Conservation (phyloP, 2,113 vertebrate genomes). For the Tragelaphus buxtoni region DNA sequence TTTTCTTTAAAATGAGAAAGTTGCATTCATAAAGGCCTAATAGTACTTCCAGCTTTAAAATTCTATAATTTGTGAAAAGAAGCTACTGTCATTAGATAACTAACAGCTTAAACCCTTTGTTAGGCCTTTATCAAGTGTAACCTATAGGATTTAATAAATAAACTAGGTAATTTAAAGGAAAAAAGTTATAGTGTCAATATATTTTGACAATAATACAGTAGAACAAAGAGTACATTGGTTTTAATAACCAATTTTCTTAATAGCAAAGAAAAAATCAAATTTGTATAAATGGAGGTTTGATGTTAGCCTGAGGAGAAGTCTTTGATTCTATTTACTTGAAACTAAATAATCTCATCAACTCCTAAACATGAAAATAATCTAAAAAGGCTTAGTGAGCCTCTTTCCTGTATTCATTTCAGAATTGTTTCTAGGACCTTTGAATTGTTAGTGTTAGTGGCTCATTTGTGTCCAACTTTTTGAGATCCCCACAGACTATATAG, state of each 20-base stretch:
- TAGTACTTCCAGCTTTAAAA: background rate
- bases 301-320: background rate
- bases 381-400: background rate
- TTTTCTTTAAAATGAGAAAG: background rate
- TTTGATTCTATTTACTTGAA: constrained; percentile 21
- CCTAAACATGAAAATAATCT: background rate
- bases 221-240: background rate
- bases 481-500: background rate
- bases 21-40: background rate
- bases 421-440: background rate
- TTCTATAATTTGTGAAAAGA: background rate
- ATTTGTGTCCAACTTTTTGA: background rate
- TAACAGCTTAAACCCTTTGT: background rate
- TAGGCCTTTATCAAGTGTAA: background rate
- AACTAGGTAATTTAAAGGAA: background rate
- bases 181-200: background rate
- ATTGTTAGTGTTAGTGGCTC: background rate
- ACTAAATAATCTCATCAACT: background rate
- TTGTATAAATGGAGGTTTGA: background rate
- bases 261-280: constrained; percentile 12
- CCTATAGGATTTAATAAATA: background rate
- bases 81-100: background rate
- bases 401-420: background rate
- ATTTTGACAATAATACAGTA: constrained; percentile 5
- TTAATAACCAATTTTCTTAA: constrained; percentile 15